phyloP scores from a whole-genome alignment of 2,888 invertebrate species.

The Dromius quadrimaculatus region DNA sequence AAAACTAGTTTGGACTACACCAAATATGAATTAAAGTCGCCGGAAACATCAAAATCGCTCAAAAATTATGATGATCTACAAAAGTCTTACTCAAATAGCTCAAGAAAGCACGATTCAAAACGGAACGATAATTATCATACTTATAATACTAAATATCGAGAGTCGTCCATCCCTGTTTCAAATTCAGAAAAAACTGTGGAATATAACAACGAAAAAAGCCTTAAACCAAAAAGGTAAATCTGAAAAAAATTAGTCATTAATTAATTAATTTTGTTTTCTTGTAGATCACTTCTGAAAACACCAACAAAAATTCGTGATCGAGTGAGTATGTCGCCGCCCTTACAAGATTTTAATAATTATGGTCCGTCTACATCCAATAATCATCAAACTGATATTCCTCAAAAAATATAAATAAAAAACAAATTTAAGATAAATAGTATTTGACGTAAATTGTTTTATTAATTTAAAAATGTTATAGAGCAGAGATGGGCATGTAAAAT shows the following conservation, averaged over 20 bases:
- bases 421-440: too few species aligned
- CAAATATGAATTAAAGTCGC: slow-evolving; percentile 62
- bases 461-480: too few species aligned
- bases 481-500: too few species aligned
- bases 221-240: slow-evolving; percentile 20
- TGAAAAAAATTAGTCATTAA: not conserved
- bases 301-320: slow-evolving; percentile 16
- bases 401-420: too few species aligned
- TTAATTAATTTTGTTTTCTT: not conserved
- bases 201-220: slow-evolving; percentile 9
- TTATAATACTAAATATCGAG: slow-evolving; percentile 21
- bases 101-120: slow-evolving; percentile 20
- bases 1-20: slow-evolving; percentile 74
- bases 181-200: not conserved
- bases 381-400: slow-evolving; percentile 8
- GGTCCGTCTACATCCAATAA: slow-evolving; percentile 9
- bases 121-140: slow-evolving; percentile 25
- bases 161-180: not conserved
- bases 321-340: not conserved
- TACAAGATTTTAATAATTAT: not conserved
- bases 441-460: too few species aligned
- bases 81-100: slow-evolving; percentile 19
- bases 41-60: not conserved
- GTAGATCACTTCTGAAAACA: slow-evolving; percentile 19
- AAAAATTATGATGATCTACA: slow-evolving; percentile 14